Evolutionary conservation across 2,113 vertebrate genomes (phyloP), one percentile per base, ranked within the genome.

Genomic region (Proterorhinus semilunaris): DNA sequence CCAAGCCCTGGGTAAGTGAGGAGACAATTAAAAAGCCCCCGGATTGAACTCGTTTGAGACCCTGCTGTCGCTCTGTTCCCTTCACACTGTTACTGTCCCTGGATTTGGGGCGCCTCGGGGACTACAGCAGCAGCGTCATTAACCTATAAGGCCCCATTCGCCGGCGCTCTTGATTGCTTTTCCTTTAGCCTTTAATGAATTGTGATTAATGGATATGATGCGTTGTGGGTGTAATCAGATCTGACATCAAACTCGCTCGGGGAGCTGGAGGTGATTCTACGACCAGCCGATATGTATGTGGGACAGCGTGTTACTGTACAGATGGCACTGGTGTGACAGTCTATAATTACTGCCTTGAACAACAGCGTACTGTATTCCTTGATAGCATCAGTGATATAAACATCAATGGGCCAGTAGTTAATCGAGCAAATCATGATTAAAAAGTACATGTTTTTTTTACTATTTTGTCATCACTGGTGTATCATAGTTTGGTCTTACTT

Each of bases 1-100:
- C 88, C 98, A 98, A 85, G 95, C 96, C 0, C 88, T 99, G 78
- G 95, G 98, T 99, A 90, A 95, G 93, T 86, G 57, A 63, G 74
- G 88, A 93, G 91, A 87, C 71, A 72, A 82, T 83, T 83, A 76
- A 69, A 80, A 78, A 61, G 21, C 57, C 68, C 62, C 74, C 3
- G 7, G 64, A 52, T 82, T 8, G 21, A 43, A 51, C 54, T 72
- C 69, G 16, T 36, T 36, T 73, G 11, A 61, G 10, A 65, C 71
- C 68, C 74, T 51, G 17, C 71, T 52, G 0, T 5, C 1, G 12
- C 15, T 21, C 64, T 79, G 66, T 78, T 74, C 65, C 80, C 75
- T 76, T 84, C 79, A 74, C 83, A 87, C 83, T 36, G 85, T 88
- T 91, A 90, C 70, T 53, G 68, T 54, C 47, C 76, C 73, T 64